Conservation (phyloP, 2,797 vertebrate species). For the Silurus lanzhouensis region DNA sequence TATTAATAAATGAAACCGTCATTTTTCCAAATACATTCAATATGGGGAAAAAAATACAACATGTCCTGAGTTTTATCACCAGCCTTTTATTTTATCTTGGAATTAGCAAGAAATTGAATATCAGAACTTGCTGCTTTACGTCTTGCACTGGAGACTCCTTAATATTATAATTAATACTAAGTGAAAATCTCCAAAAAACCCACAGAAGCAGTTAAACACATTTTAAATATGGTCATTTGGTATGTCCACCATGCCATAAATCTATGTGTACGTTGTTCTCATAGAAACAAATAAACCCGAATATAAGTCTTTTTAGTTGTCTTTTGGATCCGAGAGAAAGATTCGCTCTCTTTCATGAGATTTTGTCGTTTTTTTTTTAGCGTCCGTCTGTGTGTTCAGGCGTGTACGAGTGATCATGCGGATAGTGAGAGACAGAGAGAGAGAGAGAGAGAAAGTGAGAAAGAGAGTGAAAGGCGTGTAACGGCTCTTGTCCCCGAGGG, state of each 20-base stretch:
- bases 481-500: slow-evolving; percentile 69
- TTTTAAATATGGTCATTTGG: no score
- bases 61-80: not conserved
- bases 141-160: not conserved
- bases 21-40: not conserved
- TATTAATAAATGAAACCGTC: not conserved
- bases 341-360: not conserved
- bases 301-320: no score
- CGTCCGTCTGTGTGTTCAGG: not conserved
- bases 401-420: slow-evolving; percentile 5
- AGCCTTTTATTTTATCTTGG: not conserved
- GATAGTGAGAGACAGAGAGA: not conserved
- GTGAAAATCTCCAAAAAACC: not conserved
- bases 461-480: slow-evolving; percentile 65
- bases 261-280: not conserved
- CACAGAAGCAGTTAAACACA: not conserved
- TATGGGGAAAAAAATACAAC: not conserved
- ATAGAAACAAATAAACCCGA: no score
- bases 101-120: not conserved
- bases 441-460: slow-evolving; percentile 52
- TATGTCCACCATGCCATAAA: not conserved
- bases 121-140: not conserved
- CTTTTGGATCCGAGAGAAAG: not conserved
- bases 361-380: not conserved
- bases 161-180: not conserved